Base-by-base conservation (phyloP, 1,140 invertebrate species). In the Schlechtendalia chinensis region DNA sequence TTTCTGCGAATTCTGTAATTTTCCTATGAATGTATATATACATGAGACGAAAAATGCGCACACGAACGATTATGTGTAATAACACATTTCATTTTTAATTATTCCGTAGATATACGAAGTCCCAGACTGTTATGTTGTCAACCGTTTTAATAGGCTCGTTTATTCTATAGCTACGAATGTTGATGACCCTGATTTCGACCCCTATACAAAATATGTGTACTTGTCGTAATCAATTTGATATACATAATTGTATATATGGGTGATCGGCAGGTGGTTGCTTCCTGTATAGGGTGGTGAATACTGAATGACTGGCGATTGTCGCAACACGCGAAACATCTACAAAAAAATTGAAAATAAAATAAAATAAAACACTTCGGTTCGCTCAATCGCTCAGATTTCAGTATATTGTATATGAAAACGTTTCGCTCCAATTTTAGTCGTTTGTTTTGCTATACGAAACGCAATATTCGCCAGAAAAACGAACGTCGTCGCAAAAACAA, bases 121-220 rank as follows among this genome's bases (percentile, higher is more conserved):
- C 74, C 74, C 56, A 14, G 32, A 17, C 72, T 77, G n/a, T 39
- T 45, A 17, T 45, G 32, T 77, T 22, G 56, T 45, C 74, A 77
- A 58, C 72, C 17, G 22, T 56, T 77, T 69, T 77, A 59, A 45
- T 77, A 59, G 27, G 54, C 56, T n/a, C 74, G 56, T 58, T 77
- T 59, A 77, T 59, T 77, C n/a, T 45, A 77, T 32, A 39, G 8
- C 32, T 24, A 77, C 56, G n/a, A 59, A 61, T 45, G 32, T 17
- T 61, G 54, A 77, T 77, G 74, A 77, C 74, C 74, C 74, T 77
- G 74, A 77, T 77, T 77, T 77, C 74, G 74, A 77, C 74, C 74
- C 74, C 74, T 59, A 77, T 77, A 58, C 12, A 50, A 12, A 50
- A 50, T 50, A 50, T 39, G 14, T 56, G n/a, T 32, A 58, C 11